Evolutionary conservation across 2,113 vertebrate genomes (phyloP).

Genomic region (Coptodon bakossiorum): DNA sequence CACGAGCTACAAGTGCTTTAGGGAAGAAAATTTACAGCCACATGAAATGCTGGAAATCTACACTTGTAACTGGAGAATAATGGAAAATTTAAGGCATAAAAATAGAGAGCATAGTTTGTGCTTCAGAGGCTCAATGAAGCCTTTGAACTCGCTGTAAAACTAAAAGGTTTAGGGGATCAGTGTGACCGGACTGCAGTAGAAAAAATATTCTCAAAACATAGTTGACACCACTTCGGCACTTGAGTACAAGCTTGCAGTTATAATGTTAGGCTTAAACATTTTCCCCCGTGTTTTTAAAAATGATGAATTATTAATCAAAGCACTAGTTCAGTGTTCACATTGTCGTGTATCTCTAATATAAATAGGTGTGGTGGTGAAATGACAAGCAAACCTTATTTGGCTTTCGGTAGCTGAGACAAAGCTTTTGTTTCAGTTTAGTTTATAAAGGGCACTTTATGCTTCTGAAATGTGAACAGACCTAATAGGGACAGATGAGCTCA

Average conservation of each 20-base stretch:
- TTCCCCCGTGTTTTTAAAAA: background rate
- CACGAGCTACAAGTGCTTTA: background rate
- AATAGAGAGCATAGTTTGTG: background rate
- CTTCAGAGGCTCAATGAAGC: background rate
- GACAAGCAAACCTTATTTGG: background rate
- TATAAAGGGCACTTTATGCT: constrained; percentile 13
- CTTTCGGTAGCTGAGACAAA: constrained; percentile 4
- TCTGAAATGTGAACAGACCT: constrained; percentile 11
- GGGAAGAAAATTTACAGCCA: background rate
- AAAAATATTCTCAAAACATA: background rate
- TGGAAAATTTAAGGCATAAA: background rate
- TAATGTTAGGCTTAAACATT: background rate
- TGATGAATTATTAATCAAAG: background rate
- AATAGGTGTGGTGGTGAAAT: background rate
- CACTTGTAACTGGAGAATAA: background rate
- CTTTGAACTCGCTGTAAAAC: background rate
- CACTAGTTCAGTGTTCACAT: background rate
- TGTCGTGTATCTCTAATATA: background rate
- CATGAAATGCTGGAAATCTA: background rate
- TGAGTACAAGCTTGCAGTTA: background rate
- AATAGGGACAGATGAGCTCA: constrained; percentile 2
- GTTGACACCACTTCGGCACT: background rate
- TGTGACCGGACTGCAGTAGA: background rate
- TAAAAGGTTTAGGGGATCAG: background rate
- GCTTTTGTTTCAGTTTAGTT: background rate